Conservation (phyloP, 2,797 vertebrate species). For the Sorex maritimensis region DNA sequence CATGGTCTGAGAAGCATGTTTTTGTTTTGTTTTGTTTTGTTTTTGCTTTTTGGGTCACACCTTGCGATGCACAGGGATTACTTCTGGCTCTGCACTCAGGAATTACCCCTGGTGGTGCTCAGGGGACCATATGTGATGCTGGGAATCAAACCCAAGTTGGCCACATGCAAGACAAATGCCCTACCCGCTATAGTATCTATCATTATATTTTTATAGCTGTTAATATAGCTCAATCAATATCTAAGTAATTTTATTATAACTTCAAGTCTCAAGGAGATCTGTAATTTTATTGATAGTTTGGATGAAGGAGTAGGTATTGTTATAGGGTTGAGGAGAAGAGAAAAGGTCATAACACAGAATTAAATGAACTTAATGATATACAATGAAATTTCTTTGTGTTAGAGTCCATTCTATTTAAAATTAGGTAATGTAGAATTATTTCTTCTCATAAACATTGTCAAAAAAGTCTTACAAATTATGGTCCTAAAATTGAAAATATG, state of each 20-base stretch:
- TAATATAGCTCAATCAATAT: conserved; percentile 34
- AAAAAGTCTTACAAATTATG: conserved; percentile 19
- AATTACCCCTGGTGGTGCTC: too few species aligned
- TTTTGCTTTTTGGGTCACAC: too few species aligned
- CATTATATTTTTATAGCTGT: conserved; percentile 11
- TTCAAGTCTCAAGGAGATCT: conserved; percentile 49
- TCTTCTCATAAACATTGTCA: conserved; percentile 40
- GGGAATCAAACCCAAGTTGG: too few species aligned
- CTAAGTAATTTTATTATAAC: conserved; percentile 47
- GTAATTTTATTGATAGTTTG: neutral
- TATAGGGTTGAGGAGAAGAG: neutral
- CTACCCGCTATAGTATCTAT: too few species aligned
- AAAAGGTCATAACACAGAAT: neutral
- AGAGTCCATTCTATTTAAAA: conserved; percentile 57
- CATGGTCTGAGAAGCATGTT: too few species aligned
- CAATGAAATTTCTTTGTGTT: conserved; percentile 17
- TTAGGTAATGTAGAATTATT: conserved; percentile 1
- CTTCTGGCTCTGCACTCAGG: too few species aligned
- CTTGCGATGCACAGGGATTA: too few species aligned
- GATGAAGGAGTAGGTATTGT: neutral
- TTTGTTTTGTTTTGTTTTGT: too few species aligned
- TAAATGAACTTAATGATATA: conserved; percentile 7
- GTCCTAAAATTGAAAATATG: conserved; percentile 50
- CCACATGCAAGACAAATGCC: too few species aligned
- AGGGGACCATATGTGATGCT: too few species aligned